Percentiles rank a stretch among this genome's conserved stretches.
phyloP scores from a whole-genome alignment of 64 coral and sea anemone species.

The Anthopleura sola region DNA sequence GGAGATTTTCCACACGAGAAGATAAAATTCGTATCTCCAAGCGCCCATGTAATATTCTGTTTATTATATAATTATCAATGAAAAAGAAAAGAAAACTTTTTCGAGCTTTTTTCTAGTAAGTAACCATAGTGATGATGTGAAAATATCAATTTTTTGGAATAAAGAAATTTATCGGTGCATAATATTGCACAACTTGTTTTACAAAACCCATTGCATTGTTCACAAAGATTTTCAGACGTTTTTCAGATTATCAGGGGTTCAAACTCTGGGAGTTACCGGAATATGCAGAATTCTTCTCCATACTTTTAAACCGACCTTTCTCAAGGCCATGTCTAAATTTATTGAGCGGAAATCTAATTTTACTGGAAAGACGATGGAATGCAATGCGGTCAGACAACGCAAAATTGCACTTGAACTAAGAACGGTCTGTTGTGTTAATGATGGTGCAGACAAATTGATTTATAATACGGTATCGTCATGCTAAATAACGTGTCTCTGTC shows the following conservation, averaged over 20 bases:
- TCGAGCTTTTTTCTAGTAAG: no score
- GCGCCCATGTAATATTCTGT: no score
- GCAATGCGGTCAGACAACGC: not conserved
- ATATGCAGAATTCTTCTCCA: not conserved
- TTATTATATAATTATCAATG: no score
- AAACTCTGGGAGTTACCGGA: not conserved
- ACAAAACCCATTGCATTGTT: no score
- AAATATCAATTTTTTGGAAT: no score
- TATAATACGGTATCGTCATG: not conserved
- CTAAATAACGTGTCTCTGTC: not conserved
- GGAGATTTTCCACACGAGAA: no score
- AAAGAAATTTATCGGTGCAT: no score
- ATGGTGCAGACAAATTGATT: not conserved
- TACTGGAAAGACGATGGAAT: not conserved
- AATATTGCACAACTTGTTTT: no score
- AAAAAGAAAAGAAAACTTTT: no score
- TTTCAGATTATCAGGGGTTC: not conserved
- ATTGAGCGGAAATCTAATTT: not conserved
- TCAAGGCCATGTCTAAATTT: constrained; percentile 7
- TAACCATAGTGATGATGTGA: no score
- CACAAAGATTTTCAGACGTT: not conserved
- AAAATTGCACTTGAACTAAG: not conserved
- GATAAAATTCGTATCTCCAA: no score
- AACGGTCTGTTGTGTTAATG: not conserved
- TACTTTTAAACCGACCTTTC: not conserved